A percentile compares a stretch with the other conserved stretches of the same genome.
These are phyloP conservation scores for Micoletzkya japonica DNA, from an alignment of 2,888 invertebrate genomes.

Conservation along the genomic window DNA sequence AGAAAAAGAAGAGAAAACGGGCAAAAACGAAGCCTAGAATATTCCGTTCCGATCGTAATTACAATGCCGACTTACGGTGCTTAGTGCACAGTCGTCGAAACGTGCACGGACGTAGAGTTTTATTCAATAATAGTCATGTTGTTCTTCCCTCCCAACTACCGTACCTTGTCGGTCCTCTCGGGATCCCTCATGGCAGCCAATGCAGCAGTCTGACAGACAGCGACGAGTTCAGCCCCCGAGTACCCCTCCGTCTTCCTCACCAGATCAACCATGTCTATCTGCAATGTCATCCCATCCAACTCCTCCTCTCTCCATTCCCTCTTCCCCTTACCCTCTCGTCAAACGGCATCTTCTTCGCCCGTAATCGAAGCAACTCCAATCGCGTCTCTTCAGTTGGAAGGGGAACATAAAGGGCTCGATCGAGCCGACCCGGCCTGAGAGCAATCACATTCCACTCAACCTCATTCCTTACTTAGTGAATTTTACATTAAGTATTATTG, in stretches of 20 bases:
- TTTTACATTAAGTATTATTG: too few species aligned
- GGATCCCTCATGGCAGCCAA: constrained; percentile 73
- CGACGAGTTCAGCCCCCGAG: constrained; percentile 86
- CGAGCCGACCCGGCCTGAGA: constrained; percentile 73
- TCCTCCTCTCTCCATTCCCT: neutral
- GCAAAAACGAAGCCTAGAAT: neutral
- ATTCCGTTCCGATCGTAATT: neutral
- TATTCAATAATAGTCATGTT: neutral
- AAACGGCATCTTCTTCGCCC: constrained; percentile 33
- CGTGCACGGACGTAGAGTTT: neutral
- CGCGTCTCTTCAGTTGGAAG: constrained; percentile 82
- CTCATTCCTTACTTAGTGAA: neutral
- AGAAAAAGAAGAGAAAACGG: neutral
- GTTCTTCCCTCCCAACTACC: neutral
- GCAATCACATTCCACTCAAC: neutral
- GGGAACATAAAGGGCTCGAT: constrained; percentile 88
- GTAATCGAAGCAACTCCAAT: constrained; percentile 79
- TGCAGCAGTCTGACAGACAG: constrained; percentile 89
- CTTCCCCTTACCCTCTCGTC: neutral
- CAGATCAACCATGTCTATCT: constrained; percentile 62
- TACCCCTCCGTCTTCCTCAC: constrained; percentile 3
- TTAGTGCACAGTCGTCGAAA: neutral
- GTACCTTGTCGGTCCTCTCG: neutral
- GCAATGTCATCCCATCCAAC: constrained; percentile 66
- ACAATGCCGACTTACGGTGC: neutral